Conservation (phyloP, 2,797 vertebrate genomes). For the Cyclura pinguis region DNA sequence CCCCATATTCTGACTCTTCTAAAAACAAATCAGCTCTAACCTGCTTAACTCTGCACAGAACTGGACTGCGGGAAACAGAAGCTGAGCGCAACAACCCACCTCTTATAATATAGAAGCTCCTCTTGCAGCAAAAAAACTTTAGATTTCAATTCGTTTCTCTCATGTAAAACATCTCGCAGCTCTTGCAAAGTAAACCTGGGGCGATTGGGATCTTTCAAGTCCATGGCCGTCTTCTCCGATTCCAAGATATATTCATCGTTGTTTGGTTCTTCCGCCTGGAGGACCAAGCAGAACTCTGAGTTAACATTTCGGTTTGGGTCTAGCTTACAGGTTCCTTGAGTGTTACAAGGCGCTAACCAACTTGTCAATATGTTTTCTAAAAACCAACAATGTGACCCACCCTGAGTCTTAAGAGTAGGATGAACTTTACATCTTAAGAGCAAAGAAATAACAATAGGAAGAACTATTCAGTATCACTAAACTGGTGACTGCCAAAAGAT, state of each 20-base stretch:
- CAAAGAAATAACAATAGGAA: neutral
- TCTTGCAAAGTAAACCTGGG: conserved; percentile 98
- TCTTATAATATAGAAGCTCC: conserved; percentile 95
- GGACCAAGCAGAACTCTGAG: conserved; percentile 39
- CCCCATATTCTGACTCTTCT: rapidly evolving
- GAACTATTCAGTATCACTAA: too few relatives aligned
- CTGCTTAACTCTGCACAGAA: neutral
- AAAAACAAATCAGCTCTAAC: neutral
- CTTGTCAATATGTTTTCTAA: neutral
- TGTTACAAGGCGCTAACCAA: neutral
- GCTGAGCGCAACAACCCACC: conserved; percentile 73
- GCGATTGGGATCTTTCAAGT: conserved; percentile 92
- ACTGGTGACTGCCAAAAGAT: neutral
- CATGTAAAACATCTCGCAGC: conserved; percentile 95
- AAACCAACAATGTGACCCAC: neutral
- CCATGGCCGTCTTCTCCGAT: conserved; percentile 79
- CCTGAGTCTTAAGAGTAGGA: neutral
- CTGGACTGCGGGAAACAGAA: neutral
- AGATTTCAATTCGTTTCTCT: conserved; percentile 96
- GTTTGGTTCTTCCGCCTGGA: conserved; percentile 79
- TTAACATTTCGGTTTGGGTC: neutral
- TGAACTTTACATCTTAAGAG: neutral
- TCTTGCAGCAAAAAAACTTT: conserved; percentile 97
- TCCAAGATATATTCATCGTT: conserved; percentile 83
- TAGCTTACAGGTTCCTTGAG: neutral